Percentiles rank a stretch among this genome's conserved stretches.
These are phyloP conservation scores for Xiphydria camelus DNA, from an alignment of 2,888 invertebrate species.

Conservation along the genomic window DNA sequence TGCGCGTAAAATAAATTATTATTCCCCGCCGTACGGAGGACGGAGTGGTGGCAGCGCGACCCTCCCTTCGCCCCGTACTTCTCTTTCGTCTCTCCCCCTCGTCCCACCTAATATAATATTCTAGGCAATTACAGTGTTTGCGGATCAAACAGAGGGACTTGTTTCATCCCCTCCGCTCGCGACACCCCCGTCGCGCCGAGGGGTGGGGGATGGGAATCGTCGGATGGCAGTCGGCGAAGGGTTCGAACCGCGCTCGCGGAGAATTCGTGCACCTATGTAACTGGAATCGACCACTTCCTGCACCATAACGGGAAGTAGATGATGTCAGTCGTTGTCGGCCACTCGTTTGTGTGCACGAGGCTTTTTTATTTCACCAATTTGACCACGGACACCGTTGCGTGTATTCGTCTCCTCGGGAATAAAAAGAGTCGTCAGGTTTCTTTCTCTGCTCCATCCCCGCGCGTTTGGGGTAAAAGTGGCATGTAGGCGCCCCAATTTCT, in stretches of 20 bases:
- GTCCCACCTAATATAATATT: slow-evolving; percentile 54
- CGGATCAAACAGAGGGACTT: slow-evolving; percentile 56
- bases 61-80: slow-evolving; percentile 6
- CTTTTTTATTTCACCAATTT: too few species aligned
- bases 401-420: too few species aligned
- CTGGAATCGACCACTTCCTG: too few species aligned
- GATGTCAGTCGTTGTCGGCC: too few species aligned
- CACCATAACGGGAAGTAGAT: too few species aligned
- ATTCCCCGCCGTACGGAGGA: slow-evolving; percentile 19
- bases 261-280: too few species aligned
- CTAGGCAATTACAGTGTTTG: slow-evolving; percentile 58
- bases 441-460: too few species aligned
- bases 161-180: slow-evolving; percentile 25
- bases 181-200: not conserved
- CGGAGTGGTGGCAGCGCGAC: slow-evolving; percentile 26
- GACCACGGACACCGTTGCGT: too few species aligned
- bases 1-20: slow-evolving; percentile 37
- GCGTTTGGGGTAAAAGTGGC: too few species aligned
- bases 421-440: too few species aligned
- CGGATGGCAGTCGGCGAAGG: slow-evolving; percentile 28
- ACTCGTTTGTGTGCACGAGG: too few species aligned
- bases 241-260: slow-evolving; percentile 1
- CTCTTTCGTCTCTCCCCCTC: slow-evolving; percentile 2
- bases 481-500: too few species aligned
- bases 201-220: slow-evolving; percentile 36